Conservation (phyloP, 2,888 invertebrate species). For the Helicoverpa assulta region DNA sequence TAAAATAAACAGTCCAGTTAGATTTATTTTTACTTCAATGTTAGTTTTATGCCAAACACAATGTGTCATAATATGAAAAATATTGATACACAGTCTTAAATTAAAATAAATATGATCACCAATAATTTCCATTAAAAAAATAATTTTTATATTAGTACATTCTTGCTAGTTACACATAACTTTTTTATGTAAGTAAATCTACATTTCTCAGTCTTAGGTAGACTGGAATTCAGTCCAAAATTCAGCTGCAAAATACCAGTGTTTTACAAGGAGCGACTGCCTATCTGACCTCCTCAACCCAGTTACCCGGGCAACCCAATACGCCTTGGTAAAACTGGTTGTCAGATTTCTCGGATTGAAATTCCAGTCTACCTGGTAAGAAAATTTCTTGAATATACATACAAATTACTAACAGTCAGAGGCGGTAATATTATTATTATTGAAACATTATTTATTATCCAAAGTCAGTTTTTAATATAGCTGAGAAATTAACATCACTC, state of each 20-base stretch:
- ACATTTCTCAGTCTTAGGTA: conserved; percentile 5
- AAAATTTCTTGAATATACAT: conserved; percentile 16
- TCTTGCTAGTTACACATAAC: background rate
- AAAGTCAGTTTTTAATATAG: conserved; percentile 10
- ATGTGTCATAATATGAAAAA: too few species aligned
- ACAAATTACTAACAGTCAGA: conserved; percentile 9
- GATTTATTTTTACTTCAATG: too few species aligned
- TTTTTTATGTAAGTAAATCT: background rate
- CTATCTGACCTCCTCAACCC: conserved; percentile 1
- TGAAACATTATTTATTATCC: conserved; percentile 3
- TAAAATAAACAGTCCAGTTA: too few species aligned
- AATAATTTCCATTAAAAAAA: too few species aligned
- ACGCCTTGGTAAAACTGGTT: background rate
- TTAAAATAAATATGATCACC: too few species aligned
- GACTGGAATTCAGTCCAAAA: background rate
- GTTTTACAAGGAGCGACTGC: background rate
- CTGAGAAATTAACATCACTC: conserved; percentile 4
- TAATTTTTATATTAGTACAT: background rate
- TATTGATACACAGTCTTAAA: too few species aligned
- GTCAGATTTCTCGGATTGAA: background rate
- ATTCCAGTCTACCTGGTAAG: background rate
- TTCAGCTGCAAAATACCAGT: background rate
- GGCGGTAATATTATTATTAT: conserved; percentile 16
- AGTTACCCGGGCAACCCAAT: background rate
- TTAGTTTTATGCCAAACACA: too few species aligned